phyloP scores from a whole-genome alignment of 2,797 vertebrate genomes.

The Crypturellus tataupa region DNA sequence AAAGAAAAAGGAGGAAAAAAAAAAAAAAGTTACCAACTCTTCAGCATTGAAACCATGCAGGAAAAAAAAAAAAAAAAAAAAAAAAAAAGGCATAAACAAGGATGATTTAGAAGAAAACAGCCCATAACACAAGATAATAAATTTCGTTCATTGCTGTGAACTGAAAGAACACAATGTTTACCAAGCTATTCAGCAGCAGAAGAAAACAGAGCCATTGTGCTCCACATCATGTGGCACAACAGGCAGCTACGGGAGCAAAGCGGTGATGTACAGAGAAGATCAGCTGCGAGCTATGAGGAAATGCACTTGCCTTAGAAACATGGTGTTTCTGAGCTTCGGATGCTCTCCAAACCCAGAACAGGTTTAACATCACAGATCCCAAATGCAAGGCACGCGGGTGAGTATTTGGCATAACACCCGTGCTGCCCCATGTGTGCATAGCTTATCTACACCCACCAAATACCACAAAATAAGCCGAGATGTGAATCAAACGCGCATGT shows the following conservation, averaged over 20 bases:
- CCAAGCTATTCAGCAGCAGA: not conserved
- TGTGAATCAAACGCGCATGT: accelerated
- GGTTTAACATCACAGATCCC: not conserved
- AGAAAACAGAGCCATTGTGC: not conserved
- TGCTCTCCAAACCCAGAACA: not conserved
- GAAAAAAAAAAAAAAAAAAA: not conserved
- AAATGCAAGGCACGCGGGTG: not conserved
- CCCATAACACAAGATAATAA: not conserved
- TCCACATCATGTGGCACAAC: not conserved
- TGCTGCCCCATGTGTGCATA: accelerated
- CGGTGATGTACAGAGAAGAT: not conserved
- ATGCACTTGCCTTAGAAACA: not conserved
- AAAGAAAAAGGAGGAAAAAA: not conserved
- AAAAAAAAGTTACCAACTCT: not conserved
- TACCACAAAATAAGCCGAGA: not conserved
- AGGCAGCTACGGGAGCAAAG: not conserved
- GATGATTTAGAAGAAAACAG: not conserved
- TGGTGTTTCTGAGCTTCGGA: not conserved
- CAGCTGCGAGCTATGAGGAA: not conserved
- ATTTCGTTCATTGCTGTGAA: not conserved
- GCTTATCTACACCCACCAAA: not conserved
- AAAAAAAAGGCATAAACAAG: not conserved
- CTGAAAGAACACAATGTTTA: not conserved
- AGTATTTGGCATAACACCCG: not conserved
- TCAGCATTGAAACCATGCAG: not conserved